phyloP scores from a whole-genome alignment of 2,797 vertebrate genomes.

The Sebastes miniatus region DNA sequence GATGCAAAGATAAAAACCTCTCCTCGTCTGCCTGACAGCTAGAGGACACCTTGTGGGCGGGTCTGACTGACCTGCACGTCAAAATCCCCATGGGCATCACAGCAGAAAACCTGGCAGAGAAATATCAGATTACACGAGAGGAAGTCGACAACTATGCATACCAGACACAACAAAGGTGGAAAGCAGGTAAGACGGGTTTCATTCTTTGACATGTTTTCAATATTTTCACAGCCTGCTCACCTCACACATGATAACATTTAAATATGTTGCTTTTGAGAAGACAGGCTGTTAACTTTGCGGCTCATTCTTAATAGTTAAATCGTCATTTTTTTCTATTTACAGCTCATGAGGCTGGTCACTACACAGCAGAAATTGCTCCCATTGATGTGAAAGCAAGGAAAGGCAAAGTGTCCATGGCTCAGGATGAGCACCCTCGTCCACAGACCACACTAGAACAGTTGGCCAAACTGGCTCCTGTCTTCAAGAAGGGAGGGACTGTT shows the following conservation, averaged over 20 bases:
- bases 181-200: constrained; percentile 84
- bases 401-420: constrained; percentile 87
- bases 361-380: constrained; percentile 89
- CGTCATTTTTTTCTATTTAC: not conserved
- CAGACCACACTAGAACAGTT: constrained; percentile 92
- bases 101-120: constrained; percentile 94
- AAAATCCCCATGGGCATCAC: constrained; percentile 93
- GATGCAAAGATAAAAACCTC: not conserved
- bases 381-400: constrained; percentile 93
- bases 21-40: constrained; percentile 76
- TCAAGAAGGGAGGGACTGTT: constrained; percentile 95
- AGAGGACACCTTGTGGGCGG: constrained; percentile 92
- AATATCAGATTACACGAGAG: constrained; percentile 89
- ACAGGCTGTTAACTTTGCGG: not conserved
- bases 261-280: not conserved
- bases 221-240: not conserved
- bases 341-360: constrained; percentile 92
- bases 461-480: constrained; percentile 89
- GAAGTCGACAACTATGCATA: constrained; percentile 89
- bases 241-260: not conserved
- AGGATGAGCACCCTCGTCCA: constrained; percentile 93
- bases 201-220: not conserved
- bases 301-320: not conserved
- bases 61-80: constrained; percentile 88
- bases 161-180: constrained; percentile 93